A percentile compares a stretch with the other conserved stretches of the same genome.
Conservation (phyloP, 2,888 invertebrate genomes). For the Apantesis nais region DNA sequence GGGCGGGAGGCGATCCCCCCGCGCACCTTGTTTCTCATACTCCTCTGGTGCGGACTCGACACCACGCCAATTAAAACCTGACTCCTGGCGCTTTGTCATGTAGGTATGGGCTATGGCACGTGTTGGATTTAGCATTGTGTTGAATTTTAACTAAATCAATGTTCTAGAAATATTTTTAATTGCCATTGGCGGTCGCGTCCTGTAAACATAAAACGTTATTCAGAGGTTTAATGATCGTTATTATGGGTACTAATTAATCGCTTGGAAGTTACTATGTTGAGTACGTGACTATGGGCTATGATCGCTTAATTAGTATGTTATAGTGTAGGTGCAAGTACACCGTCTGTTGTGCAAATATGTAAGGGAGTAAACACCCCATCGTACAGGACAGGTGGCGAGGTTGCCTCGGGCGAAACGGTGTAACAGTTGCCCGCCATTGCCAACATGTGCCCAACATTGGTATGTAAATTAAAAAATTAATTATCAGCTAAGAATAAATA, state of each 20-base stretch:
- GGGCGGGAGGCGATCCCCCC: slow-evolving; percentile 49
- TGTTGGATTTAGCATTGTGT: slow-evolving; percentile 58
- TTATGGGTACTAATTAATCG: slow-evolving; percentile 7
- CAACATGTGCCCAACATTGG: slow-evolving; percentile 57
- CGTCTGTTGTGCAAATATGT: slow-evolving; percentile 42
- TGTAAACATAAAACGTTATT: slow-evolving; percentile 21
- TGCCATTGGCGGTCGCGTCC: slow-evolving; percentile 39
- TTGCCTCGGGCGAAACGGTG: slow-evolving; percentile 68
- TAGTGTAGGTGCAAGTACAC: slow-evolving; percentile 34
- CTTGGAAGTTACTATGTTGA: slow-evolving; percentile 2
- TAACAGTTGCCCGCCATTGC: slow-evolving; percentile 46
- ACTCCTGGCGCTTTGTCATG: slow-evolving; percentile 69
- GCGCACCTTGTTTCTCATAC: slow-evolving; percentile 23
- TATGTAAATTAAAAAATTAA: slow-evolving; percentile 69
- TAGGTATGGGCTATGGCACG: slow-evolving; percentile 44
- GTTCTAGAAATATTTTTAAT: slow-evolving; percentile 55
- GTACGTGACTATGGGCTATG: slow-evolving; percentile 22
- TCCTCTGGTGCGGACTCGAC: slow-evolving; percentile 58
- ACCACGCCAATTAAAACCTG: slow-evolving; percentile 77
- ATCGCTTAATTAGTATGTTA: slow-evolving; percentile 42
- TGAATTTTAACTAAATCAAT: slow-evolving; percentile 60
- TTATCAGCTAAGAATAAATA: slow-evolving; percentile 62
- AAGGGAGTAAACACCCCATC: slow-evolving; percentile 34
- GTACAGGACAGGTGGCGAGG: slow-evolving; percentile 65
- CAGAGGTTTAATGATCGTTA: slow-evolving; percentile 11